phyloP scores from a whole-genome alignment of 2,797 vertebrate genomes.

The Lepus townsendii region DNA sequence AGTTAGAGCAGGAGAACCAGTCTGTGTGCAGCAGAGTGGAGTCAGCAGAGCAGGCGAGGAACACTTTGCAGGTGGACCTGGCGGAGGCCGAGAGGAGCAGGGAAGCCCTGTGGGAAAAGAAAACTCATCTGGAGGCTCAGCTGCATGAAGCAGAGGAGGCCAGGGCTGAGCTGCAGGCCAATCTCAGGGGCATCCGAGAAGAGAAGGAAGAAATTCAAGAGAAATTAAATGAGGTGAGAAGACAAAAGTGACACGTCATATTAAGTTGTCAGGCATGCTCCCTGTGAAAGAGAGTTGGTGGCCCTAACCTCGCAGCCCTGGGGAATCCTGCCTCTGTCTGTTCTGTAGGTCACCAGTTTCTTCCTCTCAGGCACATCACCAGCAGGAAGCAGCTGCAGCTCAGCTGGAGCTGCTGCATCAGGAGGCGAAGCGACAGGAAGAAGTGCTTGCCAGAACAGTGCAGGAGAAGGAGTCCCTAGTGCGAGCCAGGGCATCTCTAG shows the following conservation, averaged over 20 bases:
- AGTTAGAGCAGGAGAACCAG: constrained; percentile 90
- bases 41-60: constrained; percentile 86
- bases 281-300: background rate
- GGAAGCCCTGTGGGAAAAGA: constrained; percentile 86
- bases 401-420: constrained; percentile 87
- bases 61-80: constrained; percentile 87
- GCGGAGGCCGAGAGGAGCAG: constrained; percentile 78
- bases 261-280: background rate
- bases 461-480: constrained; percentile 89
- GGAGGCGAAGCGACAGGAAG: constrained; percentile 81
- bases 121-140: constrained; percentile 87
- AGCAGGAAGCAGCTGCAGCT: constrained; percentile 73
- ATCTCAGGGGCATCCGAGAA: constrained; percentile 85
- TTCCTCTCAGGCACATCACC: constrained; percentile 75
- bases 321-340: background rate
- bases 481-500: constrained; percentile 88
- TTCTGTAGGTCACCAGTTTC: background rate
- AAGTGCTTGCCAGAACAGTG: constrained; percentile 75
- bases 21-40: constrained; percentile 85
- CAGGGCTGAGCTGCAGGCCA: constrained; percentile 85
- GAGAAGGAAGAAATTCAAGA: constrained; percentile 86
- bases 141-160: constrained; percentile 86
- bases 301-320: background rate
- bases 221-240: constrained; percentile 86
- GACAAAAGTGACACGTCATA: background rate